Evolutionary conservation across 2,113 vertebrate species (phyloP).

Genomic region (Pyrgilauda ruficollis): DNA sequence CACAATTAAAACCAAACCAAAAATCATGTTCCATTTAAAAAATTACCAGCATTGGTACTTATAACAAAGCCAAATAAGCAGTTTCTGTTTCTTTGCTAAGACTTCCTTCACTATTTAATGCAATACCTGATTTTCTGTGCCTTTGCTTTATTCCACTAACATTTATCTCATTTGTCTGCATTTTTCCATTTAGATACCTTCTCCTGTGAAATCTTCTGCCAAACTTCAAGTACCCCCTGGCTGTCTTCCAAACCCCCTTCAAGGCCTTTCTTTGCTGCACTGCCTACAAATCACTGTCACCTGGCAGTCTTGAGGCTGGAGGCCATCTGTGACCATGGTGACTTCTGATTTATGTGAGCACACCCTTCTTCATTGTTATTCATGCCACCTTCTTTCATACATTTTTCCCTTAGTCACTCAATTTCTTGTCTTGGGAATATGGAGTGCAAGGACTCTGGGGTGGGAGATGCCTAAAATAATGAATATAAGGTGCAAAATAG

Average conservation of each 20-base stretch:
- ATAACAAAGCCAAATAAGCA: not conserved
- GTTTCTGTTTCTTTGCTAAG: not conserved
- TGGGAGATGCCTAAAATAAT: not conserved
- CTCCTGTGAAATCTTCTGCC: not conserved
- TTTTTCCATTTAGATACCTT: not conserved
- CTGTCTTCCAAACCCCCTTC: not conserved
- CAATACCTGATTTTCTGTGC: not conserved
- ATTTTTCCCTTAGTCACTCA: constrained; percentile 18
- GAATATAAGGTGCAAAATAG: not conserved
- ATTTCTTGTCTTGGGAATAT: not conserved
- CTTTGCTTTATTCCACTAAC: not conserved
- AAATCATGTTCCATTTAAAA: not conserved
- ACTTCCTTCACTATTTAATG: not conserved
- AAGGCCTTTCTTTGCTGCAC: not conserved
- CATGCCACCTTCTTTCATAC: not conserved
- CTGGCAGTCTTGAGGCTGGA: not conserved
- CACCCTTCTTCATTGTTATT: constrained; percentile 18
- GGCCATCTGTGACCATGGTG: constrained; percentile 29
- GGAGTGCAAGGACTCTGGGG: not conserved
- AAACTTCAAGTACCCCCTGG: not conserved
- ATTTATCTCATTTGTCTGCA: not conserved
- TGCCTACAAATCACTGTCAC: constrained; percentile 37
- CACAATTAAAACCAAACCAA: not conserved
- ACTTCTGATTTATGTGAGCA: constrained; percentile 39
- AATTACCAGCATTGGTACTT: not conserved